Evolutionary conservation across 2,113 vertebrate genomes (phyloP).

Genomic region (Cervus canadensis): DNA sequence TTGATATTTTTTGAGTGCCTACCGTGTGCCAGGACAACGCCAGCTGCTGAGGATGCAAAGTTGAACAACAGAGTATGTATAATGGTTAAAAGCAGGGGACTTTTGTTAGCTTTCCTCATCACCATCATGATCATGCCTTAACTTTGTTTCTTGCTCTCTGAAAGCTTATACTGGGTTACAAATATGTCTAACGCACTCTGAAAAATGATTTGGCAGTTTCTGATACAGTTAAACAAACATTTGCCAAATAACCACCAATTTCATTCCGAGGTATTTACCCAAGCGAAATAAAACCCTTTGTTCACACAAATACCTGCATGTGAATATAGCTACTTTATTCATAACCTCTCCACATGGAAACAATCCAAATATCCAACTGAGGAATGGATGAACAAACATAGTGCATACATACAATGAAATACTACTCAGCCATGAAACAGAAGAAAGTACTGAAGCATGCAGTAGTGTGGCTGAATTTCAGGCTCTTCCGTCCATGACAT

Average conservation of each 20-base stretch:
- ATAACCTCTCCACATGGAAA: not conserved
- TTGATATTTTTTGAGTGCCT: not conserved
- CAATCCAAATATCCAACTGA: not conserved
- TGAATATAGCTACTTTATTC: not conserved
- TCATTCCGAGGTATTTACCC: not conserved
- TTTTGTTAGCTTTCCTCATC: not conserved
- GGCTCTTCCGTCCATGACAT: not conserved
- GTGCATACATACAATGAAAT: not conserved
- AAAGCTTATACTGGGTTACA: not conserved
- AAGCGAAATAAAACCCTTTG: not conserved
- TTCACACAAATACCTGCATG: not conserved
- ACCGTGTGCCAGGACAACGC: not conserved
- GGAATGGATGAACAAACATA: not conserved
- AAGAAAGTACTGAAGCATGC: not conserved
- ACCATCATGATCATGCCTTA: not conserved
- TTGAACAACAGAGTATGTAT: not conserved
- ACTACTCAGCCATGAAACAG: not conserved
- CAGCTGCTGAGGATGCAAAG: not conserved
- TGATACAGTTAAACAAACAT: not conserved
- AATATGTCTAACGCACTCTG: not conserved
- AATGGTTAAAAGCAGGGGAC: not conserved
- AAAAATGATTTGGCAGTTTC: not conserved
- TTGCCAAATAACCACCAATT: not conserved
- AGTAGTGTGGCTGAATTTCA: not conserved
- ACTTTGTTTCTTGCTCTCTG: not conserved